phyloP scores from a whole-genome alignment of 2,888 invertebrate genomes.

The Unio delphinus region DNA sequence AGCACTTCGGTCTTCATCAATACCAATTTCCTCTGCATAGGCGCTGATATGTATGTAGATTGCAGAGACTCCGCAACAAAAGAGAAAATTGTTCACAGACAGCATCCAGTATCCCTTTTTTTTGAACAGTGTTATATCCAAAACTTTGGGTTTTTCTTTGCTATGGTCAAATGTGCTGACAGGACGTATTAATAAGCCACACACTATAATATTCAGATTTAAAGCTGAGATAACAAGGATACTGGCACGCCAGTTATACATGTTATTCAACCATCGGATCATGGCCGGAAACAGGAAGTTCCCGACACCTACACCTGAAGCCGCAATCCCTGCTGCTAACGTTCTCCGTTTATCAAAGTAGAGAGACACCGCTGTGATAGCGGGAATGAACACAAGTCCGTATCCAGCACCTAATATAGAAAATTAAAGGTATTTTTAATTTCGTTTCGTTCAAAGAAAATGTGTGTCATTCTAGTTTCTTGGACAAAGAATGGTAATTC shows the following conservation, averaged over 20 bases:
- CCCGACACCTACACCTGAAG: conserved; percentile 53
- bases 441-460: background rate
- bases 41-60: conserved; percentile 50
- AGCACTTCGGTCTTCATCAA: conserved; percentile 35
- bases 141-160: conserved; percentile 21
- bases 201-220: conserved; percentile 43
- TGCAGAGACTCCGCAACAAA: conserved; percentile 48
- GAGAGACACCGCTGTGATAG: conserved; percentile 44
- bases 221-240: conserved; percentile 50
- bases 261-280: conserved; percentile 40
- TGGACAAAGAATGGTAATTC: no score
- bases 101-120: conserved; percentile 39
- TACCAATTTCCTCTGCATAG: conserved; percentile 33
- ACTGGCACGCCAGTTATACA: conserved; percentile 47
- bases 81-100: conserved; percentile 45
- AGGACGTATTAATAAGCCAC: conserved; percentile 45
- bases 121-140: conserved; percentile 42
- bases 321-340: conserved; percentile 50
- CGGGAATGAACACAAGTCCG: conserved; percentile 48
- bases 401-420: conserved; percentile 47
- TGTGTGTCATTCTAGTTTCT: no score
- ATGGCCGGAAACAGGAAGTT: conserved; percentile 50
- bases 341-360: conserved; percentile 49
- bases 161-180: conserved; percentile 24
- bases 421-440: background rate